Evolutionary conservation across 2,113 vertebrate species (phyloP).

Genomic region (Pollimyrus isidori): DNA sequence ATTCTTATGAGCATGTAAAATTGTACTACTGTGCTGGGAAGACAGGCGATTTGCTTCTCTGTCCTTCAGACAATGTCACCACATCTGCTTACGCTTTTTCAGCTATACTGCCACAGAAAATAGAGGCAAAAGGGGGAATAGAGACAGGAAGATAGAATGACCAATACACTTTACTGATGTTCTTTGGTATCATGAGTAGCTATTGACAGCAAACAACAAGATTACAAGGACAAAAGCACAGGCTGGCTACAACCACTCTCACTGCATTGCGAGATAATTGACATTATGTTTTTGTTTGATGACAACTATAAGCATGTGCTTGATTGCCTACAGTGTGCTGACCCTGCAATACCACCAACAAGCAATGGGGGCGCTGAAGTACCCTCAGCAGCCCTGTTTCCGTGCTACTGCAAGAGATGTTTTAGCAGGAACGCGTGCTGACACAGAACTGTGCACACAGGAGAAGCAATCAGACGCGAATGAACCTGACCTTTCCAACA

Average conservation of each 20-base stretch:
- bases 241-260: background rate
- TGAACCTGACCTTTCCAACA: background rate
- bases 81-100: background rate
- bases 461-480: background rate
- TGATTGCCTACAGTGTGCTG: background rate
- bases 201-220: background rate
- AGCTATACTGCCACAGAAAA: background rate
- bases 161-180: background rate
- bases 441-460: background rate
- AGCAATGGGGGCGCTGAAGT: background rate
- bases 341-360: background rate
- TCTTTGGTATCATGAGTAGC: background rate
- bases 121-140: background rate
- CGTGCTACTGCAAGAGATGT: background rate
- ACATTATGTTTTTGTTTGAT: background rate
- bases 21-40: background rate
- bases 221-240: background rate
- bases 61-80: background rate
- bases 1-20: background rate
- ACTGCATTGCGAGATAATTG: background rate
- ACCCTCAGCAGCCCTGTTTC: background rate
- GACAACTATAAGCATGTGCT: background rate
- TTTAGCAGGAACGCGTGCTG: background rate
- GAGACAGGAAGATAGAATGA: background rate
- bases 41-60: background rate